These are phyloP conservation scores for Ceratoteleas bidentatus DNA, from an alignment of 1,140 invertebrate species.

Conservation along the genomic window DNA sequence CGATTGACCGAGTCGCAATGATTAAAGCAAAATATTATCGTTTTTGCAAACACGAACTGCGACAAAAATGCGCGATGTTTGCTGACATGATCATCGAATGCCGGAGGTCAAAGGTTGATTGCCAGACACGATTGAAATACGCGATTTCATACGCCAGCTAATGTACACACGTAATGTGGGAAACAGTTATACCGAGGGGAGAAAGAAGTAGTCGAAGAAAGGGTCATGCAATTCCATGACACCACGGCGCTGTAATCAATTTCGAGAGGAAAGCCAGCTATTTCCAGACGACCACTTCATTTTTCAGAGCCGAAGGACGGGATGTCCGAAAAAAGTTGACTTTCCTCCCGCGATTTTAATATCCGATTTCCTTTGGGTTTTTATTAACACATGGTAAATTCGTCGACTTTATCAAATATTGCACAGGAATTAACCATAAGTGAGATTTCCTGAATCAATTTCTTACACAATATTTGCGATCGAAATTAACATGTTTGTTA, in stretches of 20 bases:
- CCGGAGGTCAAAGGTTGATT: slow-evolving; percentile 60
- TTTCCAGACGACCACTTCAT: too few relatives aligned
- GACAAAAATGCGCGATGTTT: slow-evolving; percentile 48
- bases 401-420: too few relatives aligned
- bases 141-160: slow-evolving; percentile 60
- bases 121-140: slow-evolving; percentile 63
- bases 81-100: slow-evolving; percentile 47
- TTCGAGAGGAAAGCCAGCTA: not conserved
- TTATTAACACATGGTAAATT: too few relatives aligned
- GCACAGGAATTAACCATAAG: not conserved
- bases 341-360: not conserved
- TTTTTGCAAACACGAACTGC: slow-evolving; percentile 28
- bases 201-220: slow-evolving; percentile 40
- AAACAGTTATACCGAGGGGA: slow-evolving; percentile 48
- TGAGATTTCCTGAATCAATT: too few relatives aligned
- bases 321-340: not conserved
- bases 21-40: slow-evolving; percentile 59
- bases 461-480: too few relatives aligned
- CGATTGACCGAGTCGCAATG: slow-evolving; percentile 26
- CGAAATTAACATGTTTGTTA: too few relatives aligned
- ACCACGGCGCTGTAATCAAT: slow-evolving; percentile 14
- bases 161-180: slow-evolving; percentile 58
- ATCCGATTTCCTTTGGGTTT: not conserved
- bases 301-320: too few relatives aligned
- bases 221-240: slow-evolving; percentile 49